These are phyloP conservation scores for Erythrocebus patas DNA, from an alignment of 2,113 vertebrate genomes.

Conservation along the genomic window DNA sequence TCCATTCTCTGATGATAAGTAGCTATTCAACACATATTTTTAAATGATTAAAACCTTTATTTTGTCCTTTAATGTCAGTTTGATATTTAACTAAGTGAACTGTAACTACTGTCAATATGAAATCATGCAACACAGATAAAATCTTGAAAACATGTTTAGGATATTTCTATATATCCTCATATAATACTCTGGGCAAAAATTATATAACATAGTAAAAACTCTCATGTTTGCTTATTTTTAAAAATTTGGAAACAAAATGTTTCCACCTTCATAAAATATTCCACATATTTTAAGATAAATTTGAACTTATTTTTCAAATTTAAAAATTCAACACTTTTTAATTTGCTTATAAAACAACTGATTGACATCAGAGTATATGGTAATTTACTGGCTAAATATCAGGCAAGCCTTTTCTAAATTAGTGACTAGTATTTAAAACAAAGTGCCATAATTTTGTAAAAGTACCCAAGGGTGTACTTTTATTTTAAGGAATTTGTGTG, in stretches of 20 bases:
- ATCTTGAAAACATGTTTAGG: not conserved
- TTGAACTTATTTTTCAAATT: not conserved
- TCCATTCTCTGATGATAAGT: not conserved
- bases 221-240: not conserved
- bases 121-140: not conserved
- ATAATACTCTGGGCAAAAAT: not conserved
- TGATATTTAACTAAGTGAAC: not conserved
- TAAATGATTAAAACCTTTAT: not conserved
- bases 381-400: not conserved
- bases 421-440: not conserved
- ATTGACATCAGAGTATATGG: not conserved
- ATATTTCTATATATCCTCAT: not conserved
- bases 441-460: not conserved
- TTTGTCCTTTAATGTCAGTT: not conserved
- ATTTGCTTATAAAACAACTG: not conserved
- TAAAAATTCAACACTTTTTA: not conserved
- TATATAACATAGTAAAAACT: not conserved
- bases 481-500: not conserved
- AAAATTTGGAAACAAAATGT: not conserved
- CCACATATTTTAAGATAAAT: not conserved
- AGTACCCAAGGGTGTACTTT: not conserved
- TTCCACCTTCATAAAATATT: not conserved
- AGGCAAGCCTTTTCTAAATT: not conserved
- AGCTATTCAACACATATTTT: not conserved
- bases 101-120: not conserved